These are phyloP conservation scores for Intellagama lesueurii DNA, from an alignment of 2,797 vertebrate species.

Conservation along the genomic window DNA sequence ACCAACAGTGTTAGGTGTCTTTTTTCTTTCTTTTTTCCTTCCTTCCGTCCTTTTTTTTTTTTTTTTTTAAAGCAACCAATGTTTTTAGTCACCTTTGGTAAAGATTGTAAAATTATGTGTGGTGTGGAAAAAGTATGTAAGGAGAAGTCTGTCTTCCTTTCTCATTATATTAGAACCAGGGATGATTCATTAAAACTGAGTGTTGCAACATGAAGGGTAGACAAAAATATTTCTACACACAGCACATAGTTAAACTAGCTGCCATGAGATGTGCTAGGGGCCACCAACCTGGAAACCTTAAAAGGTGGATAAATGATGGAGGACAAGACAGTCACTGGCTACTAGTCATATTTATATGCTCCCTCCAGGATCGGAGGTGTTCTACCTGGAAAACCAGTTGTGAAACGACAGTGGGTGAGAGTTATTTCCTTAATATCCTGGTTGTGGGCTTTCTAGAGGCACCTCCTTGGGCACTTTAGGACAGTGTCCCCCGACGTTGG, in stretches of 20 bases:
- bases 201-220: neutral
- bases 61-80: no score
- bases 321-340: neutral
- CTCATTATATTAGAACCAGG: neutral
- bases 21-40: no score
- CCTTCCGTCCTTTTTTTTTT: neutral
- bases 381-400: neutral
- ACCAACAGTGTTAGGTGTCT: no score
- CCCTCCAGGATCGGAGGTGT: neutral
- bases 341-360: neutral
- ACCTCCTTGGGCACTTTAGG: neutral
- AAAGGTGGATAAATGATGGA: neutral
- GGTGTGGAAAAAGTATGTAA: neutral
- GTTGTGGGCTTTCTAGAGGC: neutral
- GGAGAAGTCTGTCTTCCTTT: neutral
- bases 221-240: neutral
- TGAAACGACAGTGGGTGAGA: no score
- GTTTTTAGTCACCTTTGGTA: neutral
- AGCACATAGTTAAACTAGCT: neutral
- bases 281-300: neutral
- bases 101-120: neutral
- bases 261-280: neutral
- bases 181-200: neutral
- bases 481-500: neutral
- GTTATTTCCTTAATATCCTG: neutral